Base-by-base conservation (phyloP, 1,140 invertebrate genomes). In the Lucilia cuprina region DNA sequence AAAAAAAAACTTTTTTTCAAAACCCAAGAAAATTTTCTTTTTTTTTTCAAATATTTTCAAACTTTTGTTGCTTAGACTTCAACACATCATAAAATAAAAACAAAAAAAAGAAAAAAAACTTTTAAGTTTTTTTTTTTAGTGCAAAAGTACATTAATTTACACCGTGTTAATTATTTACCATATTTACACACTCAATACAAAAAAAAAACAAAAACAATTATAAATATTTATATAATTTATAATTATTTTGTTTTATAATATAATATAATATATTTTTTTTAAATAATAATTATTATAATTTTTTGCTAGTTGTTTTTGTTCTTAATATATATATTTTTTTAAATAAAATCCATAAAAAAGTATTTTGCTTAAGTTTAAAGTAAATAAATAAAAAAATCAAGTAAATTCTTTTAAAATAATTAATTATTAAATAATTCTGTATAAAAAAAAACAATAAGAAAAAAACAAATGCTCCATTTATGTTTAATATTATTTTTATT, bases 91-190 rank as follows among this genome's bases (percentile, higher is more conserved):
- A 30, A 30, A 30, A 60, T 1, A n/a, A 60, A 35, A 41, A 78
- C 14, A 19, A 78, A 78, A 7, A 78, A 47, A 35, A n/a, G 19
- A 41, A 17, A 80, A 17, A n/a, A 80, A 80, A 47, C 5, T 80
- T 80, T 21, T 30, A 30, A 30, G 25, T 30, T 30, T 30, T 30
- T 30, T 30, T 30, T 30, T 30, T 80, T 80, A 80, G 77, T 80
- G 77, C 77, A 80, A 80, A 80, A 80, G 77, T 80, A 80, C 77
- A 80, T 80, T 80, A 80, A 80, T 80, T 80, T 80, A 80, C 77
- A 80, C 41, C 77, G 47, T 49, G 77, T 80, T 80, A 80, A 80
- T 80, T 49, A 49, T 50, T 49, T 49, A 80, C 77, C 77, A 80
- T 70, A 70, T 70, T 70, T 70, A 70, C 65, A 70, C 65, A 70